Conservation (phyloP, 1,140 invertebrate genomes). For the Lepidurus apus region DNA sequence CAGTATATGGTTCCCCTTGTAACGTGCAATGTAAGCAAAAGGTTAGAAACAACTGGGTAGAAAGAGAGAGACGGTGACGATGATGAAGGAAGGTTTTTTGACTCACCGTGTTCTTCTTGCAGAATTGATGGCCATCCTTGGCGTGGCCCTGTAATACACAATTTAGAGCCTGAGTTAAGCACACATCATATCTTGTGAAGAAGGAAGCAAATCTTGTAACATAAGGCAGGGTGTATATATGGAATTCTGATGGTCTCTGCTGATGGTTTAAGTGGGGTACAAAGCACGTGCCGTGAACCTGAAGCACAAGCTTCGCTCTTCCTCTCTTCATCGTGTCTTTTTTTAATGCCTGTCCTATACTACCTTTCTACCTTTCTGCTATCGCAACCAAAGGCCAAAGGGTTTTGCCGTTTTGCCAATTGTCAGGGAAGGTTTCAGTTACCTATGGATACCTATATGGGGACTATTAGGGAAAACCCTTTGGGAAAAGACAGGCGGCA, state of each 20-base stretch:
- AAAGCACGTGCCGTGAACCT: background rate
- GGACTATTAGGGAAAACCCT: background rate
- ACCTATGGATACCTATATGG: too few relatives aligned
- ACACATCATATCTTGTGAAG: background rate
- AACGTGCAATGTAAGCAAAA: background rate
- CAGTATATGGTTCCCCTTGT: too few relatives aligned
- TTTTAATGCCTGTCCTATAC: background rate
- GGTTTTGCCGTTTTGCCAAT: conserved; percentile 12
- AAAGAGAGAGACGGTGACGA: background rate
- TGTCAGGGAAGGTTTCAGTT: background rate
- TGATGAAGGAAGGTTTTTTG: conserved; percentile 2
- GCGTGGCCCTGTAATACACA: conserved; percentile 21
- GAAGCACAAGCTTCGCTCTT: background rate
- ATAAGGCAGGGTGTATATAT: background rate
- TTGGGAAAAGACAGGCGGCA: background rate
- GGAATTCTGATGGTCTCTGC: background rate
- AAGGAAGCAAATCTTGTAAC: background rate
- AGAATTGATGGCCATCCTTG: conserved; percentile 8
- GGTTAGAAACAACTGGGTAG: background rate
- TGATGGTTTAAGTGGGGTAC: background rate
- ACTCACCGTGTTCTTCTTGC: conserved; percentile 14
- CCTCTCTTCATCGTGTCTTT: too few relatives aligned
- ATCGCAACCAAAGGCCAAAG: background rate
- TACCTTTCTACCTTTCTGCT: background rate
- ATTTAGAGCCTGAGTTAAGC: conserved; percentile 1